A percentile compares a stretch with the other conserved stretches of the same genome.
Evolutionary conservation across 1,140 invertebrate genomes (phyloP).

Genomic region (Papilio polyxenes): DNA sequence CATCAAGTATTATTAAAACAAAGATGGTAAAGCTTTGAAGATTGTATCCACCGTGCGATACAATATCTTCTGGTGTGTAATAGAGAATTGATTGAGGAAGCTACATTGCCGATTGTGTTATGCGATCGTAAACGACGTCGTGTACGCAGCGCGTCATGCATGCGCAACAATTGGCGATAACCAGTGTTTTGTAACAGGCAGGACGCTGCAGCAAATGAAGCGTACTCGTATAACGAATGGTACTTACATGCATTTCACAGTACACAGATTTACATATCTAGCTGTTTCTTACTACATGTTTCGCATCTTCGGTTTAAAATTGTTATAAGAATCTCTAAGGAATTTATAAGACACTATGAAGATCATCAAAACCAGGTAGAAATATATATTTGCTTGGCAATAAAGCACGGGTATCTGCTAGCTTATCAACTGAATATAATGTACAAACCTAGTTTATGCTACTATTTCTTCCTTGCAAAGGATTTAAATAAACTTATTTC

Average conservation of each 20-base stretch:
- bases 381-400: too few species aligned
- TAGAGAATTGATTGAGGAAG: slow-evolving; percentile 5
- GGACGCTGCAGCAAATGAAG: not conserved
- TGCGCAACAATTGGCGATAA: slow-evolving; percentile 17
- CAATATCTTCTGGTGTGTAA: not conserved
- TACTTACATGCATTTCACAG: slow-evolving; percentile 8
- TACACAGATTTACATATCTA: not conserved
- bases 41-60: not conserved
- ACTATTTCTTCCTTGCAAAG: too few species aligned
- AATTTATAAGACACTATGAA: too few species aligned
- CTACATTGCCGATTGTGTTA: slow-evolving; percentile 21
- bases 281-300: not conserved
- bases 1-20: not conserved
- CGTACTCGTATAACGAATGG: not conserved
- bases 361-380: too few species aligned
- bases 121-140: slow-evolving; percentile 10
- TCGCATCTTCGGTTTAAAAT: too few species aligned
- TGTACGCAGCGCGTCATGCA: slow-evolving; percentile 10
- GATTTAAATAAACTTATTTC: too few species aligned
- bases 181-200: slow-evolving; percentile 20
- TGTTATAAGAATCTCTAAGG: too few species aligned
- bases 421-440: too few species aligned
- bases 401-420: too few species aligned
- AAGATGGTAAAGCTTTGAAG: not conserved
- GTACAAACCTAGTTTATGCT: too few species aligned